phyloP scores from a whole-genome alignment of 2,113 vertebrate species.

The Entelurus aequoreus region DNA sequence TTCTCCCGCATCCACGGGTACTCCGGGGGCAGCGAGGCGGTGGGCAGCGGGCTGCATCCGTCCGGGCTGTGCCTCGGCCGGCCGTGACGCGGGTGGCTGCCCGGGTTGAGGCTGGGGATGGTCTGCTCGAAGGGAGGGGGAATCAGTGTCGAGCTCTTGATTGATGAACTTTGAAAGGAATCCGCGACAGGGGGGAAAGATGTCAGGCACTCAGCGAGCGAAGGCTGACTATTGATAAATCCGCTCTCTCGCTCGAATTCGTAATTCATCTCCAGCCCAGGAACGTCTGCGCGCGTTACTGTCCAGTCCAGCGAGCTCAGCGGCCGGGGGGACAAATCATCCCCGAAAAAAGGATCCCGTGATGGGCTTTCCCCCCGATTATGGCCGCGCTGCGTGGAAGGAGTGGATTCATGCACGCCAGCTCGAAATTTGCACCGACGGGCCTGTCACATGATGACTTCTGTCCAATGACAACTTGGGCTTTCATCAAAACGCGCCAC shows the following conservation, averaged over 20 bases:
- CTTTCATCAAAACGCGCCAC: slow-evolving; percentile 99
- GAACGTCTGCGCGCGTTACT: slow-evolving; percentile 86
- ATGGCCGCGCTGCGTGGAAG: slow-evolving; percentile 99
- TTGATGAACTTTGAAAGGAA: slow-evolving; percentile 99
- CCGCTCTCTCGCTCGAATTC: slow-evolving; percentile 99
- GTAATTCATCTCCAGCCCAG: slow-evolving; percentile 99
- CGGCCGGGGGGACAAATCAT: slow-evolving; percentile 73
- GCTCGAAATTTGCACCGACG: slow-evolving; percentile 99
- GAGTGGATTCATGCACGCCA: slow-evolving; percentile 99
- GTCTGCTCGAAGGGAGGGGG: slow-evolving; percentile 99
- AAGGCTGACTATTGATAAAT: slow-evolving; percentile 99
- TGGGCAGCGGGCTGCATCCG: slow-evolving; percentile 86
- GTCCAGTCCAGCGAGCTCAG: slow-evolving; percentile 55
- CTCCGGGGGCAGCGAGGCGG: slow-evolving; percentile 90
- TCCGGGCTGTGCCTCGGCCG: slow-evolving; percentile 92
- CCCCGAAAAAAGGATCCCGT: slow-evolving; percentile 56
- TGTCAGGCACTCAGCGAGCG: slow-evolving; percentile 99
- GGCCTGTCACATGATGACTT: slow-evolving; percentile 99
- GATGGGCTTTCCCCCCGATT: slow-evolving; percentile 91
- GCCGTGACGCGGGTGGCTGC: slow-evolving; percentile 95
- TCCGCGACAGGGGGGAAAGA: slow-evolving; percentile 99
- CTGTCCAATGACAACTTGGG: slow-evolving; percentile 99
- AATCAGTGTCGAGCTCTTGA: slow-evolving; percentile 99
- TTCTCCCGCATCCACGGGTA: slow-evolving; percentile 99
- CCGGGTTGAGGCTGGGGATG: slow-evolving; percentile 97